Conservation (phyloP, 2,888 invertebrate species). For the Agrochola macilenta region DNA sequence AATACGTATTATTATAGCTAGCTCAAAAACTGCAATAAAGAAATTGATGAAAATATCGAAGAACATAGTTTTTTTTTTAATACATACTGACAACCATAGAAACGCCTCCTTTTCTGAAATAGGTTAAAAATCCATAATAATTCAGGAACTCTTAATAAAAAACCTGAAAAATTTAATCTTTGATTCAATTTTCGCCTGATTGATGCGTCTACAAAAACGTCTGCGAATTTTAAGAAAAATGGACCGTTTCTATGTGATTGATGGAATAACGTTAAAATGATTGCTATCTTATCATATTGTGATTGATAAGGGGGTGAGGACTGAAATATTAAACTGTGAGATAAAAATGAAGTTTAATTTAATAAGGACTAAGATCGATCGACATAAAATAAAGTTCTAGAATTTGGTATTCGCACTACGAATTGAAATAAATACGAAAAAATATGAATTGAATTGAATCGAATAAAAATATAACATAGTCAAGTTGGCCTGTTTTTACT, state of each 20-base stretch:
- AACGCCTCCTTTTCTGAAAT: neutral
- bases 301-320: conserved; percentile 31
- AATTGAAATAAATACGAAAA: no score
- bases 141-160: neutral
- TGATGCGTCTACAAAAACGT: neutral
- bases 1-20: no score
- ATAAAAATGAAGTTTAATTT: neutral
- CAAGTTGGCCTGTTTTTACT: neutral
- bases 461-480: no score
- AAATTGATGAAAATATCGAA: no score
- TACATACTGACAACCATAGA: neutral
- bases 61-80: neutral
- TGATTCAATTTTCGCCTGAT: conserved; percentile 23
- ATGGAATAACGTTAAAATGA: conserved; percentile 14
- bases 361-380: neutral
- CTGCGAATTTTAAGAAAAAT: conserved; percentile 31
- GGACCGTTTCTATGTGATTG: conserved; percentile 12
- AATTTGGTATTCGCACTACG: neutral
- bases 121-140: neutral
- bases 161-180: no score
- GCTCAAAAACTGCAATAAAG: no score
- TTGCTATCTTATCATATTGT: conserved; percentile 13
- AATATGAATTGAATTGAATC: no score
- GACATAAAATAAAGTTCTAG: neutral
- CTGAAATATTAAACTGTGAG: neutral